A percentile compares a stretch with the other conserved stretches of the same genome.
phyloP scores from a whole-genome alignment of 64 coral and sea anemone genomes.

The Montipora cactus region DNA sequence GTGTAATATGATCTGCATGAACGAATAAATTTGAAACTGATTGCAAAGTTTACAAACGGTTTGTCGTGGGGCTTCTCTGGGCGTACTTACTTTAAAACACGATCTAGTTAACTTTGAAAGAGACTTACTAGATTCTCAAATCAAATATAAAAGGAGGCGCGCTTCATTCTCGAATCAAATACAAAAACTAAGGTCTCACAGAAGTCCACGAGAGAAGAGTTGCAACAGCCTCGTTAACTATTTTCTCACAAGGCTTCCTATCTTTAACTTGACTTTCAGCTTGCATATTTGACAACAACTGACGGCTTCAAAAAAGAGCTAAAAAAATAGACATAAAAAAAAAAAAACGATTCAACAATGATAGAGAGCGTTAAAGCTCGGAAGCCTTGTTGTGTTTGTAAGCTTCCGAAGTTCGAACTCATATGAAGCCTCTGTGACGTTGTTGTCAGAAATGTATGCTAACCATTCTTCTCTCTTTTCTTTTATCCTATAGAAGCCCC shows the following conservation, averaged over 20 bases:
- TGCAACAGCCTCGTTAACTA: neutral
- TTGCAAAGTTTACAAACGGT: neutral
- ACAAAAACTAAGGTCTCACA: no score
- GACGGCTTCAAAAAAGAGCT: constrained; percentile 43
- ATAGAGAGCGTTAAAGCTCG: constrained; percentile 29
- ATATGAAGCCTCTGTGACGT: neutral
- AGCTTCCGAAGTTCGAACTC: constrained; percentile 28
- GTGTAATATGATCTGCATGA: neutral
- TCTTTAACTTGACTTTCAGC: constrained; percentile 64
- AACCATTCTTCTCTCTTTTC: constrained; percentile 49
- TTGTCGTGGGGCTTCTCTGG: neutral
- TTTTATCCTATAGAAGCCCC: constrained; percentile 13
- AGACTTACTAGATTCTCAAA: neutral
- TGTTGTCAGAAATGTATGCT: constrained; percentile 82
- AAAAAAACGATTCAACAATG: neutral
- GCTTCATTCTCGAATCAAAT: constrained; percentile 1
- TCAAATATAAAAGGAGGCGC: neutral
- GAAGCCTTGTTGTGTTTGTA: constrained; percentile 61
- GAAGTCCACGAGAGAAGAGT: no score
- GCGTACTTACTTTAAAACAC: neutral
- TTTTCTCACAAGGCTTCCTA: constrained; percentile 70
- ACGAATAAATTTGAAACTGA: constrained; percentile 32
- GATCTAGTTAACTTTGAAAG: neutral
- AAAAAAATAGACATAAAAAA: neutral
- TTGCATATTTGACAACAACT: constrained; percentile 82